phyloP scores from a whole-genome alignment of 2,888 invertebrate genomes.

The Eucera pruinosa region DNA sequence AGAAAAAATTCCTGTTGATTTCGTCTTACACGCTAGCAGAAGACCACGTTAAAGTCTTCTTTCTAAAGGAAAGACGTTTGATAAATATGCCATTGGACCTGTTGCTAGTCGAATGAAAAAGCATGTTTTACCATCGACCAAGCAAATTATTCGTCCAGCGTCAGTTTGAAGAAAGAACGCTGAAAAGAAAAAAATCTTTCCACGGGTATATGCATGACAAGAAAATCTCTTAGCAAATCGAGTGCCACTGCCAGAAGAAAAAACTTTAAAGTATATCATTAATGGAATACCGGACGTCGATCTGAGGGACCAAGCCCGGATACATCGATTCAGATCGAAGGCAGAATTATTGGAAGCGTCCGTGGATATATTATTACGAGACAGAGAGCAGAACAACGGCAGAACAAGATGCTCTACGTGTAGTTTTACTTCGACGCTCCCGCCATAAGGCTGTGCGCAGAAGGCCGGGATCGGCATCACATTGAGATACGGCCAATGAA shows the following conservation, averaged over 20 bases:
- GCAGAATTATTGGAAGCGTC: too few species aligned
- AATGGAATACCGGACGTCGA: constrained; percentile 6
- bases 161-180: neutral
- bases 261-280: constrained; percentile 8
- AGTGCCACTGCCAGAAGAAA: neutral
- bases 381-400: too few species aligned
- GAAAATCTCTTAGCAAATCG: constrained; percentile 14
- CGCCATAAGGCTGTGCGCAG: too few species aligned
- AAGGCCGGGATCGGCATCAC: too few species aligned
- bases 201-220: constrained; percentile 5
- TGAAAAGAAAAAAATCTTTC: neutral
- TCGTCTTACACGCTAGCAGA: too few species aligned
- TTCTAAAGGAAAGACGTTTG: too few species aligned
- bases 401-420: too few species aligned
- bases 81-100: neutral
- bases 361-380: too few species aligned
- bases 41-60: too few species aligned
- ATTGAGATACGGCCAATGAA: too few species aligned
- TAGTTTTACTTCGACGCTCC: too few species aligned
- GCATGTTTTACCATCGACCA: neutral
- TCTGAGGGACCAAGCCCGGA: neutral
- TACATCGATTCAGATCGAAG: neutral
- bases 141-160: neutral
- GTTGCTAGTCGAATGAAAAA: neutral
- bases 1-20: too few species aligned